Percentiles rank a stretch among this genome's conserved stretches.
Evolutionary conservation across 1,140 invertebrate genomes (phyloP).

Genomic region (Oedothorax gibbosus): DNA sequence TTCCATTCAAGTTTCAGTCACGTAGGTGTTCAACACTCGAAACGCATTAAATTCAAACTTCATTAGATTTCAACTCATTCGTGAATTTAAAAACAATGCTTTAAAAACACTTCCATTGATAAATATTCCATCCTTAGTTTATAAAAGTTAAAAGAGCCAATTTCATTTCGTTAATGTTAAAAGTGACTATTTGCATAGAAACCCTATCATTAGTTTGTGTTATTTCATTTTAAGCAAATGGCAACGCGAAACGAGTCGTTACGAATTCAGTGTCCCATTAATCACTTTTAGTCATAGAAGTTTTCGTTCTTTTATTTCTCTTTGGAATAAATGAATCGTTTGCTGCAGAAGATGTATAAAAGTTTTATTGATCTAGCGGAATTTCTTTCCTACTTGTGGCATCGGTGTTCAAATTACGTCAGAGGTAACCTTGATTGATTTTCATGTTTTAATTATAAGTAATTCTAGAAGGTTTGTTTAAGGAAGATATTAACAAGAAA

Average conservation of each 20-base stretch:
- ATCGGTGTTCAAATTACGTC: background rate
- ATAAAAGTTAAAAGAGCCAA: background rate
- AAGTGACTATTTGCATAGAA: constrained; percentile 40
- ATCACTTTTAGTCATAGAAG: constrained; percentile 13
- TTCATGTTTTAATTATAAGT: constrained; percentile 1
- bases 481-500: too few relatives aligned
- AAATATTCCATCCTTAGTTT: too few relatives aligned
- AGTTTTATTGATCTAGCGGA: constrained; percentile 7
- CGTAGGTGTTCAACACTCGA: too few relatives aligned
- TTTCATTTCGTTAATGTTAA: constrained; percentile 29
- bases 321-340: constrained; percentile 7
- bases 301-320: constrained; percentile 10
- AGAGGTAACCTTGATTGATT: background rate
- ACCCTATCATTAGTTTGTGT: constrained; percentile 27
- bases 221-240: constrained; percentile 25
- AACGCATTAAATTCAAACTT: too few relatives aligned
- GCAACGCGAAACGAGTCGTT: constrained; percentile 5
- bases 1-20: too few relatives aligned
- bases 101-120: too few relatives aligned
- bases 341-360: background rate
- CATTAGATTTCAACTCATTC: too few relatives aligned
- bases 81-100: too few relatives aligned
- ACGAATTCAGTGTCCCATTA: constrained; percentile 16
- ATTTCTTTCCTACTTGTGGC: background rate
- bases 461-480: background rate